Percentiles rank a stretch among this genome's conserved stretches.
Evolutionary conservation across 2,797 vertebrate species (phyloP).

Genomic region (Macroramphosus scolopax): DNA sequence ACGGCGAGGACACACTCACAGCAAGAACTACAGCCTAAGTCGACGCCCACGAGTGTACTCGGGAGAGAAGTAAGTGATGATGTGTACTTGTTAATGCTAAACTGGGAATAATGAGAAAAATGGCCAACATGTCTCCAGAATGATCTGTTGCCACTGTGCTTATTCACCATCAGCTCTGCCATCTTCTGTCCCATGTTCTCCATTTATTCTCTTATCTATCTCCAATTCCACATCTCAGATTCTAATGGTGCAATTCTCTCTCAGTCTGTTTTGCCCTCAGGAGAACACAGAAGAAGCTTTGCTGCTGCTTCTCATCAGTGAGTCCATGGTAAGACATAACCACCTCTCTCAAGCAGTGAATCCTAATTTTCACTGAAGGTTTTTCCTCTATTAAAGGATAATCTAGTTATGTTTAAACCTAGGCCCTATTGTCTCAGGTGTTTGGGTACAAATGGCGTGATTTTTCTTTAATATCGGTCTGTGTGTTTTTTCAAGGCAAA

Average conservation of each 20-base stretch:
- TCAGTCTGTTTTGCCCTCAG: slow-evolving; percentile 97
- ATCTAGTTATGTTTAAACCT: no score
- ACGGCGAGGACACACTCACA: slow-evolving; percentile 82
- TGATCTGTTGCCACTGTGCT: slow-evolving; percentile 14
- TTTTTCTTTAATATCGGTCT: not conserved
- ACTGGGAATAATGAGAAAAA: slow-evolving; percentile 24
- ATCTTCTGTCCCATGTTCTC: slow-evolving; percentile 1
- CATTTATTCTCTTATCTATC: slow-evolving; percentile 6
- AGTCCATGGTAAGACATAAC: slow-evolving; percentile 91
- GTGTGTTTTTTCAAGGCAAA: slow-evolving; percentile 73
- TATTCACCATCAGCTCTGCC: slow-evolving; percentile 9
- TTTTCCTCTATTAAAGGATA: no score
- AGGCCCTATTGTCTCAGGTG: no score
- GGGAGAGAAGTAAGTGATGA: slow-evolving; percentile 88
- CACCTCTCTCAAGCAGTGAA: not conserved
- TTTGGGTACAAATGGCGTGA: no score
- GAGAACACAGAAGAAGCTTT: slow-evolving; percentile 99
- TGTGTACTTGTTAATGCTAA: slow-evolving; percentile 17
- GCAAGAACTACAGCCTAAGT: slow-evolving; percentile 86
- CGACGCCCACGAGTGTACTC: slow-evolving; percentile 91
- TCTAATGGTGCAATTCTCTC: slow-evolving; percentile 9
- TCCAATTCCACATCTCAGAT: slow-evolving; percentile 17
- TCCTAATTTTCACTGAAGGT: not conserved
- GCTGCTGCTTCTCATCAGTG: slow-evolving; percentile 94
- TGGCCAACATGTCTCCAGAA: slow-evolving; percentile 18